Evolutionary conservation across 2,113 vertebrate species (phyloP), one percentile per base, ranked within the genome.

Genomic region (Pteruthius melanotis): DNA sequence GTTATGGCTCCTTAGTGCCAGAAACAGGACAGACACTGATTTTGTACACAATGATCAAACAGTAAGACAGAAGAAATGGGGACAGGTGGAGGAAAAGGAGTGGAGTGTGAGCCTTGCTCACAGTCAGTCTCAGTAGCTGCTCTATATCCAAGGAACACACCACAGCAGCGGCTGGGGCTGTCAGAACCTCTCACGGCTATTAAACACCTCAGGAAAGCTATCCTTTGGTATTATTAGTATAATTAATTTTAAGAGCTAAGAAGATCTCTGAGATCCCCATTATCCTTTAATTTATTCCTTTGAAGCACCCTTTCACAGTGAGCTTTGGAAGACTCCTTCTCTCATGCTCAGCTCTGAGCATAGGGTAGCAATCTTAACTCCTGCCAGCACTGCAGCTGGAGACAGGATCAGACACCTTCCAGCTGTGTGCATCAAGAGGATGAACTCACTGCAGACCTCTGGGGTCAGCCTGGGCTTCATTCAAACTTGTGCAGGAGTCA

Each of bases 401-500:
- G 70, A 72, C n/a, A 39, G 82, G 31, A 72, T 77, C 78, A 85
- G 93, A 85, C 66, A 50, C 85, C 90, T 85, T 75, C 52, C 71
- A 94, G 93, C 94, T 94, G 87, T 59, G 81, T 86, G 71, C 75
- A 85, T 70, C 94, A 66, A 52, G 4, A 90, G 54, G 50, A 93
- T 83, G 85, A 94, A 95, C 85, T 91, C 85, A 80, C 79, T 94
- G 68, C 59, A 94, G 75, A 93, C 52, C 90, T 83, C 79, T 10
- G 35, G 52, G 87, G 78, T 83, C 84, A 93, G 91, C 78, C 87
- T 85, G 77, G 74, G 75, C 89, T 95, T 80, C 93, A 88, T 83
- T 89, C 87, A 94, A 31, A 70, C 87, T 95, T 94, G 56, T 77
- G 87, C 87, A 91, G 75, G 63, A 95, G 93, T 96, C 94, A 97